Evolutionary conservation across 64 coral and sea anemone species (phyloP).

Genomic region (Porites australiensis): DNA sequence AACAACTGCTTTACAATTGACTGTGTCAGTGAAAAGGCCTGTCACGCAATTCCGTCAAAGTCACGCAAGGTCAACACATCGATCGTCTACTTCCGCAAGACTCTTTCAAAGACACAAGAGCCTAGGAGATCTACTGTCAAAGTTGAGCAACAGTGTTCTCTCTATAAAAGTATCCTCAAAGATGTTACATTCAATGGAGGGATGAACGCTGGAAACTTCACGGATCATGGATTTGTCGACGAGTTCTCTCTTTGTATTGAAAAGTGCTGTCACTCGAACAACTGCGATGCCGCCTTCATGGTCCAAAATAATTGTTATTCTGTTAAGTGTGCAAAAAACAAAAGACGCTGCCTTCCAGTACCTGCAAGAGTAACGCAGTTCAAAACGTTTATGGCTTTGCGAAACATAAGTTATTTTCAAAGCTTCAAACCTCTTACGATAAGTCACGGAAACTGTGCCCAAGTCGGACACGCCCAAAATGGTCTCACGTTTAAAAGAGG

Average conservation of each 20-base stretch:
- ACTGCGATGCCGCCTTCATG: slow-evolving; percentile 86
- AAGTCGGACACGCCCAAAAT: background rate
- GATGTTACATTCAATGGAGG: slow-evolving; percentile 84
- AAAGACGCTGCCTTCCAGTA: slow-evolving; percentile 71
- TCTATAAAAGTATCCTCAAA: slow-evolving; percentile 21
- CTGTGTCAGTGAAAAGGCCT: slow-evolving; percentile 72
- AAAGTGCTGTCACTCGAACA: slow-evolving; percentile 60
- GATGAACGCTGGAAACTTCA: slow-evolving; percentile 80
- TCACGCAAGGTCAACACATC: slow-evolving; percentile 77
- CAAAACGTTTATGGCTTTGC: slow-evolving; percentile 78
- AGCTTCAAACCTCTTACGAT: slow-evolving; percentile 8
- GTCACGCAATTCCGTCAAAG: slow-evolving; percentile 74
- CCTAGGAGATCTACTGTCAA: background rate
- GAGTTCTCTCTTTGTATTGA: slow-evolving; percentile 55
- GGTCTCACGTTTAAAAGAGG: slow-evolving; percentile 76
- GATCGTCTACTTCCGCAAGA: slow-evolving; percentile 79
- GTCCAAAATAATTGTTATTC: slow-evolving; percentile 81
- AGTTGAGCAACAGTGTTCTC: background rate
- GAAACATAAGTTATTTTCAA: background rate
- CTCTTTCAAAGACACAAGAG: background rate
- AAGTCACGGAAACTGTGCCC: slow-evolving; percentile 15
- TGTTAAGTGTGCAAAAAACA: slow-evolving; percentile 69
- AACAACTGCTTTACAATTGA: slow-evolving; percentile 90
- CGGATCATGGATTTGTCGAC: slow-evolving; percentile 66
- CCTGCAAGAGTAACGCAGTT: slow-evolving; percentile 50